phyloP scores from a whole-genome alignment of 2,797 vertebrate genomes.

The Sebastes vulpes region DNA sequence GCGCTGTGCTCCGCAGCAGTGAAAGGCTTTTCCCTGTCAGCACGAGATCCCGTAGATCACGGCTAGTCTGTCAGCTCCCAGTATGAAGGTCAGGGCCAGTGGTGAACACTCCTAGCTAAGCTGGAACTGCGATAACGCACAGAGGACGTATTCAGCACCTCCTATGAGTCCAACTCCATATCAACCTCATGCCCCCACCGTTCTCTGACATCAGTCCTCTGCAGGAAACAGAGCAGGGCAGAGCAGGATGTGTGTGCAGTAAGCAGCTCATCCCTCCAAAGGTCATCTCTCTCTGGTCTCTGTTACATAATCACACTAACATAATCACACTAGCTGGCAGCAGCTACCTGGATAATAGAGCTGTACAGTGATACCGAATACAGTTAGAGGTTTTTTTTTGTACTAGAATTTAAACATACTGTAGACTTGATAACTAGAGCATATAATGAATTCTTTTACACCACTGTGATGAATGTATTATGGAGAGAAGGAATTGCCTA shows the following conservation, averaged over 20 bases:
- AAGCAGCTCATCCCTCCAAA: constrained; percentile 53
- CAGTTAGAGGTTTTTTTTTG: neutral
- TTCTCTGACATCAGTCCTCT: constrained; percentile 70
- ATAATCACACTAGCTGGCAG: constrained; percentile 22
- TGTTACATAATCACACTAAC: constrained; percentile 62
- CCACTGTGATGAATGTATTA: neutral
- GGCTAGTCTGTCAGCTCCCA: constrained; percentile 42
- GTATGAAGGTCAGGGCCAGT: constrained; percentile 65
- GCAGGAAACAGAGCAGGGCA: constrained; percentile 79
- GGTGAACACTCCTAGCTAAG: constrained; percentile 37
- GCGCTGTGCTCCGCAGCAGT: constrained; percentile 34
- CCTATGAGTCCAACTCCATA: constrained; percentile 36
- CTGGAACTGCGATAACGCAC: constrained; percentile 49
- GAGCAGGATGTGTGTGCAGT: constrained; percentile 75
- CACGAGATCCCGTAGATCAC: constrained; percentile 55
- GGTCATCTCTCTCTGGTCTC: constrained; percentile 59
- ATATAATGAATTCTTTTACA: neutral
- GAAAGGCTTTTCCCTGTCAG: constrained; percentile 59
- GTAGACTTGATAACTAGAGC: neutral
- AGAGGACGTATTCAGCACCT: constrained; percentile 51
- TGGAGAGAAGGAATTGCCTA: neutral
- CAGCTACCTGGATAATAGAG: constrained; percentile 45
- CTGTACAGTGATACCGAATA: neutral
- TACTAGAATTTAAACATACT: neutral
- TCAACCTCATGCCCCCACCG: constrained; percentile 20